Conservation (phyloP, 2,888 invertebrate genomes). For the Graphium colonna region DNA sequence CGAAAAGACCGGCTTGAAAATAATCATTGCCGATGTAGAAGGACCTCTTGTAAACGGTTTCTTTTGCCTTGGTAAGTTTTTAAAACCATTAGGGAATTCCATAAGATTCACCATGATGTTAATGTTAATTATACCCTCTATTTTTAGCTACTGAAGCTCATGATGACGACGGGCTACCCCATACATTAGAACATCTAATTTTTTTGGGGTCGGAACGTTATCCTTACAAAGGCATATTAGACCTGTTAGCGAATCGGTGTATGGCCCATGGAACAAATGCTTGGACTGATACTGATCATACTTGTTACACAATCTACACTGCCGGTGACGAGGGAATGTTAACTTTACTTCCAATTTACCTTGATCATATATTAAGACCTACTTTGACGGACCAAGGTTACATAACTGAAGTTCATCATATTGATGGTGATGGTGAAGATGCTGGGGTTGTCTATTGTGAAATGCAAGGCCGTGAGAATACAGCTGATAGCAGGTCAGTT, state of each 20-base stretch:
- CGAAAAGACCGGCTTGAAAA: slow-evolving; percentile 87
- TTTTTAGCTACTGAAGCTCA: slow-evolving; percentile 91
- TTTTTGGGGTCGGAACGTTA: slow-evolving; percentile 94
- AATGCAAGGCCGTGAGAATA: slow-evolving; percentile 93
- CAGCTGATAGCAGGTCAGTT: slow-evolving; percentile 82
- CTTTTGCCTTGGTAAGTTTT: slow-evolving; percentile 88
- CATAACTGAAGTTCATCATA: slow-evolving; percentile 94
- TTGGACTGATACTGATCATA: slow-evolving; percentile 92
- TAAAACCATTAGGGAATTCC: too few species aligned
- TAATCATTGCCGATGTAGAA: slow-evolving; percentile 91
- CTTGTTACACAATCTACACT: slow-evolving; percentile 93
- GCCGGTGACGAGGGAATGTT: slow-evolving; percentile 92
- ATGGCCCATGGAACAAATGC: slow-evolving; percentile 96
- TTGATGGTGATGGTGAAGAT: slow-evolving; percentile 92
- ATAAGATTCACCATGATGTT: too few species aligned
- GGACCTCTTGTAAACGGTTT: slow-evolving; percentile 95
- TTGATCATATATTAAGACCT: slow-evolving; percentile 94
- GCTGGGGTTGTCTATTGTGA: slow-evolving; percentile 98
- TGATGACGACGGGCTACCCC: slow-evolving; percentile 95
- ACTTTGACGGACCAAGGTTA: slow-evolving; percentile 90
- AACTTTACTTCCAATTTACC: slow-evolving; percentile 92
- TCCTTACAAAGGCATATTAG: slow-evolving; percentile 93
- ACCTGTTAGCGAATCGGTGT: slow-evolving; percentile 93
- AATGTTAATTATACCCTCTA: neutral
- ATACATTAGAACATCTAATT: slow-evolving; percentile 94